Conservation (phyloP, 2,113 vertebrate genomes). For the Gopherus evgoodei region DNA sequence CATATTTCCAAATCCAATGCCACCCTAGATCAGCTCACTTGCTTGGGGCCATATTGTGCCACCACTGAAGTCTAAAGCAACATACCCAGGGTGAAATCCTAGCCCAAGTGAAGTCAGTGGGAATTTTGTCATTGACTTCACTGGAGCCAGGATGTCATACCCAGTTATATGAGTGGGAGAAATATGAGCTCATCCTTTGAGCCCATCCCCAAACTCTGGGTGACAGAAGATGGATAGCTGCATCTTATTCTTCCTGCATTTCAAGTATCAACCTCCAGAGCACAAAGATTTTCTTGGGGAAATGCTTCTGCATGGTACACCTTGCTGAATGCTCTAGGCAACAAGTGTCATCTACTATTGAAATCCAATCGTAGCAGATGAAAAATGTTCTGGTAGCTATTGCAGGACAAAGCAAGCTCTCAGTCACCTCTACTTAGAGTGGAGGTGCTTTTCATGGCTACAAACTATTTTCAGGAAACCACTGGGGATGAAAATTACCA, state of each 20-base stretch:
- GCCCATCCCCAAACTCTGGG: neutral
- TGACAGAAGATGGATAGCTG: neutral
- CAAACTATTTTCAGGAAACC: neutral
- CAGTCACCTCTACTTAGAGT: neutral
- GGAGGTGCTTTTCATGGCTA: neutral
- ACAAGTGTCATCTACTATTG: neutral
- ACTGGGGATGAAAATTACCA: neutral
- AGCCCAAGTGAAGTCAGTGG: neutral
- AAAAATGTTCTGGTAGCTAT: neutral
- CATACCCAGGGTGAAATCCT: neutral
- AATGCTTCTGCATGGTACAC: neutral
- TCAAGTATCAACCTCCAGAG: neutral
- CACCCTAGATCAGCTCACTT: neutral
- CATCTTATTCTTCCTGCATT: neutral
- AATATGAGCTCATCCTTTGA: neutral
- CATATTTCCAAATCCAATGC: neutral
- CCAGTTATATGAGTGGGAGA: neutral
- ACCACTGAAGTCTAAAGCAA: neutral
- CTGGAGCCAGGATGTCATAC: neutral
- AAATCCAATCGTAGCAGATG: neutral
- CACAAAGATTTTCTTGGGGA: neutral
- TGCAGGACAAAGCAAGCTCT: neutral
- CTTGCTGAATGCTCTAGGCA: neutral
- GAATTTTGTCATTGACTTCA: neutral
- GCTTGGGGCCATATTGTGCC: neutral